These are phyloP conservation scores for Drosophila elegans DNA, from an alignment of 1,140 invertebrate genomes.

Conservation along the genomic window DNA sequence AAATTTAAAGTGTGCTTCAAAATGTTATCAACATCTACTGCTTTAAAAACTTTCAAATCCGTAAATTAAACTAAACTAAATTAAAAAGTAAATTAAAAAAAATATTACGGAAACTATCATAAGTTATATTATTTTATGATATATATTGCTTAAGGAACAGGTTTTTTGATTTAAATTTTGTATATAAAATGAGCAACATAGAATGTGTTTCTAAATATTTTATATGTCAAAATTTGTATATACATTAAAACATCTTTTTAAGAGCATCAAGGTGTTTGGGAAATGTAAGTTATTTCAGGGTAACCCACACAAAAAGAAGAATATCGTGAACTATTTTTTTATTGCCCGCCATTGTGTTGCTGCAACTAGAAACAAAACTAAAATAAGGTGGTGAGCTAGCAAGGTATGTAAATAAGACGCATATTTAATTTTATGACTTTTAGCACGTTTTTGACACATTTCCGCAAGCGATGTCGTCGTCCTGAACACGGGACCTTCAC, in stretches of 20 bases:
- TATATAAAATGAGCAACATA: too few species aligned
- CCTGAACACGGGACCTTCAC: constrained; percentile 28
- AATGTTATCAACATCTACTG: too few species aligned
- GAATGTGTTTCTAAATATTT: too few species aligned
- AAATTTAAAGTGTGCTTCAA: not conserved
- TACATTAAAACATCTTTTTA: not conserved
- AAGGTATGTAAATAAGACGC: constrained; percentile 77
- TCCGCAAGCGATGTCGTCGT: constrained; percentile 65
- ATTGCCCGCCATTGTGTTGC: constrained; percentile 57
- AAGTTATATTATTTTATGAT: too few species aligned
- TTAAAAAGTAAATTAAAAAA: not conserved
- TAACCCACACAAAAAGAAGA: constrained; percentile 67
- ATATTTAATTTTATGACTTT: constrained; percentile 84
- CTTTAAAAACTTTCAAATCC: too few species aligned
- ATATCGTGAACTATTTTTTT: constrained; percentile 55
- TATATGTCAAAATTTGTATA: too few species aligned
- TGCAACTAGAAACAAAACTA: not conserved
- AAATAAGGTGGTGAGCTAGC: constrained; percentile 17
- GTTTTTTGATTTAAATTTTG: too few species aligned
- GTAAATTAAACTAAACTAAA: too few species aligned
- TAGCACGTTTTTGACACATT: constrained; percentile 84
- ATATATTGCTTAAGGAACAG: too few species aligned
- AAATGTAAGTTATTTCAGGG: not conserved
- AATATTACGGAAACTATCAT: not conserved
- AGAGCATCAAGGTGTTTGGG: too few species aligned